phyloP scores from a whole-genome alignment of 2,888 invertebrate species.

The Parnassius orleans region DNA sequence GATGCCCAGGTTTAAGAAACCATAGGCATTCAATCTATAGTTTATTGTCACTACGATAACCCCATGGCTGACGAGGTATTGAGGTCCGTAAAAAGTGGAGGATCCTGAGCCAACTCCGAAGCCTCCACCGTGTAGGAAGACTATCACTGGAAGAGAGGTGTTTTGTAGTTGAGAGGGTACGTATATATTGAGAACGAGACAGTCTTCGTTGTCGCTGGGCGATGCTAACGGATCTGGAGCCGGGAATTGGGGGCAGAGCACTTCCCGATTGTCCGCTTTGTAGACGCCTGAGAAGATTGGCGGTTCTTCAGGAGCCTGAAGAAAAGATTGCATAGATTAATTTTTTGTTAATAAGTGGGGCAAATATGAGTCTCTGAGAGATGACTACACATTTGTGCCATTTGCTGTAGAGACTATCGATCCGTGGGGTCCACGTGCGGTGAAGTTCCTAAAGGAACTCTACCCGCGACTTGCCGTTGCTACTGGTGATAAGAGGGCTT shows the following conservation, averaged over 20 bases:
- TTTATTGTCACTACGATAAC: constrained; percentile 73
- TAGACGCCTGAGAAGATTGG: constrained; percentile 54
- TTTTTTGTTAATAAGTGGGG: too few relatives aligned
- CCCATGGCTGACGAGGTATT: constrained; percentile 65
- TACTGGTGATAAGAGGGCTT: too few relatives aligned
- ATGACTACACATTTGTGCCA: too few relatives aligned
- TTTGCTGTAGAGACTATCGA: too few relatives aligned
- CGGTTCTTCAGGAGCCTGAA: constrained; percentile 61
- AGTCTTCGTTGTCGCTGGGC: constrained; percentile 72
- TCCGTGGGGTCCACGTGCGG: too few relatives aligned
- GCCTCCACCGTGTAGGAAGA: constrained; percentile 75
- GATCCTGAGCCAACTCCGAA: constrained; percentile 71
- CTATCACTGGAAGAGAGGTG: constrained; percentile 62
- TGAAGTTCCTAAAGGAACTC: too few relatives aligned
- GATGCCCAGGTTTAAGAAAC: constrained; percentile 66
- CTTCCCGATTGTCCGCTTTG: constrained; percentile 58
- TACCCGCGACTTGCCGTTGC: too few relatives aligned
- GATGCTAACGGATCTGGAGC: constrained; percentile 60
- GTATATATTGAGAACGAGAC: constrained; percentile 68
- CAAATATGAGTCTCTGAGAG: too few relatives aligned
- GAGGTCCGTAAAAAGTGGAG: constrained; percentile 65
- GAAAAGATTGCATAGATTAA: constrained; percentile 9
- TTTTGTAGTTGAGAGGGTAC: constrained; percentile 50
- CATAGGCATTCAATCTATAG: constrained; percentile 71
- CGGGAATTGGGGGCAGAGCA: constrained; percentile 66